These are phyloP conservation scores for Scaptomyza montana DNA, from an alignment of 1,140 invertebrate genomes.

Conservation along the genomic window DNA sequence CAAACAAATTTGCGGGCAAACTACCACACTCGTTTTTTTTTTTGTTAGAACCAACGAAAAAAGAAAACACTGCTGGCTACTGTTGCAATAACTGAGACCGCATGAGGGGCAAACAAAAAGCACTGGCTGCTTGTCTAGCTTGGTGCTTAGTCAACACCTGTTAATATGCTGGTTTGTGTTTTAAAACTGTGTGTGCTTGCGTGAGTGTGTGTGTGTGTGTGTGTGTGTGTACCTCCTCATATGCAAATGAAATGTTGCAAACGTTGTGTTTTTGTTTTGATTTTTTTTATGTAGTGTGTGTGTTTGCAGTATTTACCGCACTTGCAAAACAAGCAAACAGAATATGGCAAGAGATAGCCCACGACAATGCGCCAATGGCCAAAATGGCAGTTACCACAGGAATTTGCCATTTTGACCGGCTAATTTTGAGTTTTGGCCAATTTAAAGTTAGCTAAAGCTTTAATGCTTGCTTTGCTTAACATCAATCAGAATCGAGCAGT, in stretches of 20 bases:
- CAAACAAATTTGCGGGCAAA: conserved; percentile 68
- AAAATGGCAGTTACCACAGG: conserved; percentile 31
- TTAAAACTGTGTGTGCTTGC: neutral
- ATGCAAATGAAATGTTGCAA: conserved; percentile 73
- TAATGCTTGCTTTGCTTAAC: neutral
- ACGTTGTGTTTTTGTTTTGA: conserved; percentile 10
- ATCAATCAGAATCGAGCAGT: no score
- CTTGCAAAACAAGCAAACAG: conserved; percentile 51
- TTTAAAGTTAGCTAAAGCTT: neutral
- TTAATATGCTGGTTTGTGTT: conserved; percentile 69
- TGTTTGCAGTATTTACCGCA: conserved; percentile 64
- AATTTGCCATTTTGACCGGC: conserved; percentile 33
- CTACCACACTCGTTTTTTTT: conserved; percentile 37
- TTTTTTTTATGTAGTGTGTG: conserved; percentile 22
- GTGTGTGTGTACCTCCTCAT: conserved; percentile 26
- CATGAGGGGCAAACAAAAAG: conserved; percentile 6
- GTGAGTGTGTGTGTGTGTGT: neutral
- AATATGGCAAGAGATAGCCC: conserved; percentile 63
- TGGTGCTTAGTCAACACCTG: conserved; percentile 78
- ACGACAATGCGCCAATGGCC: conserved; percentile 35
- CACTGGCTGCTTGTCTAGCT: conserved; percentile 27
- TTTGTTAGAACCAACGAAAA: neutral
- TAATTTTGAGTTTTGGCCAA: conserved; percentile 8
- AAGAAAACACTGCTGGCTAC: conserved; percentile 27
- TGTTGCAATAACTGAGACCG: neutral